Evolutionary conservation across 35 echinoderm and acorn worm species (phyloP).

Genomic region (Nesometra sesokonis): DNA sequence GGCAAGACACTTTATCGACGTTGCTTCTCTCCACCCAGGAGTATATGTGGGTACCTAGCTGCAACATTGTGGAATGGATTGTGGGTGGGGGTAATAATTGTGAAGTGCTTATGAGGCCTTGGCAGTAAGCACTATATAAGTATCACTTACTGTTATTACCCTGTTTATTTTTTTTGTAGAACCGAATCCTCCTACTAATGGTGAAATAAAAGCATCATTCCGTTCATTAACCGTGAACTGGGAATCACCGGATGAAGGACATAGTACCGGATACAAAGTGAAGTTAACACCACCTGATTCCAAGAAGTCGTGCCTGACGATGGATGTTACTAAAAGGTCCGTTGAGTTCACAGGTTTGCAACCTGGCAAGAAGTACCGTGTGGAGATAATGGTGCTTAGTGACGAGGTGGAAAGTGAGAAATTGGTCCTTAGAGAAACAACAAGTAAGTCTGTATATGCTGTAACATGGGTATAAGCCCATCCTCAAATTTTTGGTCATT

Average conservation of each 20-base stretch:
- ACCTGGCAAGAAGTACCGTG: slow-evolving; percentile 76
- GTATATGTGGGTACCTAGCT: too few species aligned
- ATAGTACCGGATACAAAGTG: slow-evolving; percentile 38
- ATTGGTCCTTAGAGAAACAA: slow-evolving; percentile 46
- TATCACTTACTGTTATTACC: too few species aligned
- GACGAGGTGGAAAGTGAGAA: slow-evolving; percentile 70
- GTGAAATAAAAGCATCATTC: neutral
- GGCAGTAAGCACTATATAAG: too few species aligned
- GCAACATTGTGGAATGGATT: too few species aligned
- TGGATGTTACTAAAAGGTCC: slow-evolving; percentile 35
- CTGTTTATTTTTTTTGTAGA: neutral
- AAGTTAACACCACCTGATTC: slow-evolving; percentile 56
- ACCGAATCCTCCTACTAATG: neutral
- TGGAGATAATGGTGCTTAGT: slow-evolving; percentile 31
- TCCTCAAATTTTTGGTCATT: too few species aligned
- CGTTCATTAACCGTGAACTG: slow-evolving; percentile 32
- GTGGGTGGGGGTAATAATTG: too few species aligned
- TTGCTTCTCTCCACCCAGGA: too few species aligned
- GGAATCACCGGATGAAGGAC: slow-evolving; percentile 41
- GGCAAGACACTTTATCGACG: too few species aligned
- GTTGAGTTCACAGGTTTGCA: slow-evolving; percentile 61
- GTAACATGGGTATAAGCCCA: too few species aligned
- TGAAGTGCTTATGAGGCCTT: too few species aligned
- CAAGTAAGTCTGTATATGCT: slow-evolving; percentile 23
- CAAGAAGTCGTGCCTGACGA: slow-evolving; percentile 55